Percentiles rank a stretch among this genome's conserved stretches.
These are phyloP conservation scores for Sminthurides bifidus DNA, from an alignment of 1,140 invertebrate genomes.

Conservation along the genomic window DNA sequence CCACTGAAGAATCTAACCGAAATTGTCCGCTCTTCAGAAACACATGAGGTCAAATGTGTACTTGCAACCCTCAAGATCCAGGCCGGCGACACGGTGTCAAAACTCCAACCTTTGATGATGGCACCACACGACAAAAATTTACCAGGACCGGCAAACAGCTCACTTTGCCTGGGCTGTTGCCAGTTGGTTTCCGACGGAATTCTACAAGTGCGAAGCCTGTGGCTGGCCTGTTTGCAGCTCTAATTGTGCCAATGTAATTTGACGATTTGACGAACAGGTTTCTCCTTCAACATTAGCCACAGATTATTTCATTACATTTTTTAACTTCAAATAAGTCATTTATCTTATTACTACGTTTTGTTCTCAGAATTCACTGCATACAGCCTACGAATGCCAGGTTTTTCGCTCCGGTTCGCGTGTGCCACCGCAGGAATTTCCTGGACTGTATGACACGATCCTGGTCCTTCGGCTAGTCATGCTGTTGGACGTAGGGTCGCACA, in stretches of 20 bases:
- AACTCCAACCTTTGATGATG: neutral
- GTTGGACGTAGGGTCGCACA: neutral
- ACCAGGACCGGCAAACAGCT: slow-evolving; percentile 1
- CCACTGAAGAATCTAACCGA: neutral
- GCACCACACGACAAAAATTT: slow-evolving; percentile 5
- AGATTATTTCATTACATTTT: no score
- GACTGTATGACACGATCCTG: neutral
- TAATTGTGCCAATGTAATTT: no score
- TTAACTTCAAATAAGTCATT: no score
- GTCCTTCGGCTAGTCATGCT: neutral
- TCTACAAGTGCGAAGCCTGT: slow-evolving; percentile 1
- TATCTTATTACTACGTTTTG: neutral
- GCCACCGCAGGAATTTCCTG: neutral
- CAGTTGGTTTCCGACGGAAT: neutral
- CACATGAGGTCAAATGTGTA: neutral
- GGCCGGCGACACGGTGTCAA: neutral
- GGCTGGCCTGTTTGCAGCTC: neutral
- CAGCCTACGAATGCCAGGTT: neutral
- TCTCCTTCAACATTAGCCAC: no score
- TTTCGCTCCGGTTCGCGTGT: neutral
- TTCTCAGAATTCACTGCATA: slow-evolving; percentile 4
- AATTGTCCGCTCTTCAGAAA: neutral
- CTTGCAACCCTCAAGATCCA: no score
- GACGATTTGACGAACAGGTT: no score
- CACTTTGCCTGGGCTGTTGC: neutral